phyloP scores from a whole-genome alignment of 2,888 invertebrate species.

The Mesorhabditis spiculigera region DNA sequence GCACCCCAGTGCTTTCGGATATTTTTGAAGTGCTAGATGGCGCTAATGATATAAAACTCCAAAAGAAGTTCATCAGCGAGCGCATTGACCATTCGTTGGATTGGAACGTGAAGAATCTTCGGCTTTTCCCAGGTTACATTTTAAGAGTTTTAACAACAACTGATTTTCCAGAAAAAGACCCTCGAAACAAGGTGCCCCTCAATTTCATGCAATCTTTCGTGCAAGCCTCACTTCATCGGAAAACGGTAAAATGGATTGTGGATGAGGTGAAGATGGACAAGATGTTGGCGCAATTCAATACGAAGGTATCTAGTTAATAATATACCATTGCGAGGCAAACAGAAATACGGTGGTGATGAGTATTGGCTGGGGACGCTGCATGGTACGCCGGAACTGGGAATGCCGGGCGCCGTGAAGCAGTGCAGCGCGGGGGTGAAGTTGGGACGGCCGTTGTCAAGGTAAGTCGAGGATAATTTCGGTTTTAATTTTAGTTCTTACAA shows the following conservation, averaged over 20 bases:
- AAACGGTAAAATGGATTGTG: constrained; percentile 2
- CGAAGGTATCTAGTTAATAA: neutral
- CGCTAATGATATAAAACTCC: neutral
- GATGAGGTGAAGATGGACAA: neutral
- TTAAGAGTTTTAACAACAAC: neutral
- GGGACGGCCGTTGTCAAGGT: neutral
- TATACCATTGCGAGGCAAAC: too few relatives aligned
- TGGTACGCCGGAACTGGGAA: neutral
- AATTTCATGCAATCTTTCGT: neutral
- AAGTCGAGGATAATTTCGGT: neutral
- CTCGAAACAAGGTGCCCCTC: neutral
- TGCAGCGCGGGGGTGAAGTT: neutral
- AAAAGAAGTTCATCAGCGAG: neutral
- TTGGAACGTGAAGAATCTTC: neutral
- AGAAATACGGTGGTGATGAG: neutral
- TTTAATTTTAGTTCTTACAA: too few relatives aligned
- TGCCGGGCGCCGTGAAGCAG: neutral
- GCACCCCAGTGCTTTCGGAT: neutral
- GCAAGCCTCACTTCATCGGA: neutral
- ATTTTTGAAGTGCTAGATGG: neutral
- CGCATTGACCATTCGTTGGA: neutral
- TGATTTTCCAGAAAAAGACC: neutral
- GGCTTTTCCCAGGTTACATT: neutral
- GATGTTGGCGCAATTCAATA: neutral
- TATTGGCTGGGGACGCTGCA: neutral